These are phyloP conservation scores for Lutraria rhynchaena DNA, from an alignment of 1,140 invertebrate species.

Conservation along the genomic window DNA sequence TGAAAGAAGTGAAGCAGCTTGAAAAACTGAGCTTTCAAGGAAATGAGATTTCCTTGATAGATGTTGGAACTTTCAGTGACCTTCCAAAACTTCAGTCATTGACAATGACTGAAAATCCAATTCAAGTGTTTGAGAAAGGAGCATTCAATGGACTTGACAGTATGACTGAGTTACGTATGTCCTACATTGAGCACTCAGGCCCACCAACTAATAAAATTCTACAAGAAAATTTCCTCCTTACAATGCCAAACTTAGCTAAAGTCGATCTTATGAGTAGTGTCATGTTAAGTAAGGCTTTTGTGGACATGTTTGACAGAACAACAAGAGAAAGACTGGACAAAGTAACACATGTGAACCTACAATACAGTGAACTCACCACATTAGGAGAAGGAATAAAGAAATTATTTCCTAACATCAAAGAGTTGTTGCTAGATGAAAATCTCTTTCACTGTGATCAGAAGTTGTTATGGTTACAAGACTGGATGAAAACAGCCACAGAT, in stretches of 20 bases:
- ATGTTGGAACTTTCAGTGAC: slow-evolving; percentile 66
- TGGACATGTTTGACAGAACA: slow-evolving; percentile 80
- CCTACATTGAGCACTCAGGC: slow-evolving; percentile 74
- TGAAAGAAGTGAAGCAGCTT: slow-evolving; percentile 88
- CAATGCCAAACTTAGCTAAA: slow-evolving; percentile 84
- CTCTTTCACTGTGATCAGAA: slow-evolving; percentile 81
- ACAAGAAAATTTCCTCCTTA: slow-evolving; percentile 80
- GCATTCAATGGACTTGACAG: slow-evolving; percentile 79
- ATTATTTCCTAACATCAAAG: slow-evolving; percentile 86
- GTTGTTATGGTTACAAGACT: slow-evolving; percentile 80
- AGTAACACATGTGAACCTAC: slow-evolving; percentile 87
- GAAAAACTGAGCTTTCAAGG: slow-evolving; percentile 85
- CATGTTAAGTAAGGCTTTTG: slow-evolving; percentile 86
- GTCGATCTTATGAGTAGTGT: slow-evolving; percentile 90
- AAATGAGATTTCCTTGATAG: slow-evolving; percentile 67
- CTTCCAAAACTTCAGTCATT: slow-evolving; percentile 83
- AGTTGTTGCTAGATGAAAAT: slow-evolving; percentile 82
- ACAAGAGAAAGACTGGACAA: slow-evolving; percentile 74
- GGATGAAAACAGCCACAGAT: slow-evolving; percentile 77
- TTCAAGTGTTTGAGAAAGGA: slow-evolving; percentile 76
- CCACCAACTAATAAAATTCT: slow-evolving; percentile 68
- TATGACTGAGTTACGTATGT: slow-evolving; percentile 87
- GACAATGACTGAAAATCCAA: slow-evolving; percentile 82
- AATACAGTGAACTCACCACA: slow-evolving; percentile 85
- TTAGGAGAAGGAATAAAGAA: slow-evolving; percentile 87